These are phyloP conservation scores for Pseudomyrmex pallidus DNA, from an alignment of 1,140 invertebrate species.

Conservation along the genomic window DNA sequence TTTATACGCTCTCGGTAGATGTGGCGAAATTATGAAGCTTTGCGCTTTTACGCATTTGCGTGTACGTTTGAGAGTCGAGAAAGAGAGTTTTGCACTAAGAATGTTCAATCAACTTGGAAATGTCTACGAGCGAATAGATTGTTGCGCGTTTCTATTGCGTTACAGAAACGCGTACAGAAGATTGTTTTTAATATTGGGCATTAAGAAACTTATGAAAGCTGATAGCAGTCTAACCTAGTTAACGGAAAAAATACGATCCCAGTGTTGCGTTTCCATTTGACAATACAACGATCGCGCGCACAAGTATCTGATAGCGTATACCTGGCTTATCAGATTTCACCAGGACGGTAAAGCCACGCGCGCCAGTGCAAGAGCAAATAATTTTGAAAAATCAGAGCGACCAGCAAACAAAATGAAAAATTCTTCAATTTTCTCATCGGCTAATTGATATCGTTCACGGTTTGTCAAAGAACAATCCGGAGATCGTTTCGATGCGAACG, in stretches of 20 bases:
- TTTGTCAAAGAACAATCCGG: conserved; percentile 42
- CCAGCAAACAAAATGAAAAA: conserved; percentile 33
- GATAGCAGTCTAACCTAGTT: neutral
- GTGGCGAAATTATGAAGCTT: conserved; percentile 21
- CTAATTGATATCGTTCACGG: conserved; percentile 44
- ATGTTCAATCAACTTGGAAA: neutral
- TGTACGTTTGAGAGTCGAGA: neutral
- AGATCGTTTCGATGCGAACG: conserved; percentile 39
- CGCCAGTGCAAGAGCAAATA: conserved; percentile 18
- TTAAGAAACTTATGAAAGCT: conserved; percentile 7
- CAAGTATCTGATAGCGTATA: conserved; percentile 37
- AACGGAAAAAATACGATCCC: conserved; percentile 16
- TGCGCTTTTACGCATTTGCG: neutral
- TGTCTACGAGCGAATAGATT: neutral
- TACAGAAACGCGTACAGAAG: neutral
- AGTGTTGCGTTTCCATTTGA: conserved; percentile 21
- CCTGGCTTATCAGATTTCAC: conserved; percentile 48
- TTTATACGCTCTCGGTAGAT: neutral
- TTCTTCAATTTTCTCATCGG: conserved; percentile 52
- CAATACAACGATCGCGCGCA: neutral
- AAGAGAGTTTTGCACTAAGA: neutral
- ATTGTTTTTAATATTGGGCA: neutral
- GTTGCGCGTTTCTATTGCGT: neutral
- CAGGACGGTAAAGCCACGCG: no score
- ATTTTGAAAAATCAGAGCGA: conserved; percentile 18